Percentiles rank a stretch among this genome's conserved stretches.
phyloP scores from a whole-genome alignment of 2,888 invertebrate genomes.

The Periphyllus acericola region DNA sequence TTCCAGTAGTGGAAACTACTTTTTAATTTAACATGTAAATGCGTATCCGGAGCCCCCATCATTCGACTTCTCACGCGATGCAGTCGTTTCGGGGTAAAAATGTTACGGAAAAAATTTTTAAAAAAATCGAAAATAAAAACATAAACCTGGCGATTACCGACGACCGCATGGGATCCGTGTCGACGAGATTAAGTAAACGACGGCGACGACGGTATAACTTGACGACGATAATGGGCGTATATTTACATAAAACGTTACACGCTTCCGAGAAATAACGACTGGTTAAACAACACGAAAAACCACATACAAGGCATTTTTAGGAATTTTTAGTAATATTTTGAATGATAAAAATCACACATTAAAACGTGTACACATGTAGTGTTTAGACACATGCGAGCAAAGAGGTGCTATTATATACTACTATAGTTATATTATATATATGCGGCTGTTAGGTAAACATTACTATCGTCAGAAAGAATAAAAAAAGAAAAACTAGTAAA shows the following conservation, averaged over 20 bases:
- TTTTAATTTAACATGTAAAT: conserved; percentile 41
- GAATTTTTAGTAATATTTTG: conserved; percentile 3
- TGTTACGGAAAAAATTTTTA: neutral
- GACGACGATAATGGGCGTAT: conserved; percentile 30
- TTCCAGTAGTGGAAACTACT: conserved; percentile 8
- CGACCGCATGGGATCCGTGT: conserved; percentile 10
- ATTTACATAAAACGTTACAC: conserved; percentile 27
- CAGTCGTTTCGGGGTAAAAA: neutral
- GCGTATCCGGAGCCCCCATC: neutral
- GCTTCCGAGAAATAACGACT: conserved; percentile 3
- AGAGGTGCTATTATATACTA: no score
- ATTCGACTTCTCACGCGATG: conserved; percentile 40
- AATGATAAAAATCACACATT: neutral
- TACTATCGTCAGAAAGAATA: neutral
- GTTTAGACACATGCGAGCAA: neutral
- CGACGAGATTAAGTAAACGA: conserved; percentile 45
- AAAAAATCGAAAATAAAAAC: conserved; percentile 28
- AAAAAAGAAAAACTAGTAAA: neutral
- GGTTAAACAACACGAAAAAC: conserved; percentile 10
- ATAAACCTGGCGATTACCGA: conserved; percentile 11
- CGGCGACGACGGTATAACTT: no score
- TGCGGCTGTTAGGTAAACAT: neutral
- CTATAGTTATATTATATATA: no score
- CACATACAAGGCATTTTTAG: neutral
- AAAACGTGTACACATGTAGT: neutral